Percentiles rank a stretch among this genome's conserved stretches.
Evolutionary conservation across 2,888 invertebrate genomes (phyloP).

Genomic region (Arge pagana): DNA sequence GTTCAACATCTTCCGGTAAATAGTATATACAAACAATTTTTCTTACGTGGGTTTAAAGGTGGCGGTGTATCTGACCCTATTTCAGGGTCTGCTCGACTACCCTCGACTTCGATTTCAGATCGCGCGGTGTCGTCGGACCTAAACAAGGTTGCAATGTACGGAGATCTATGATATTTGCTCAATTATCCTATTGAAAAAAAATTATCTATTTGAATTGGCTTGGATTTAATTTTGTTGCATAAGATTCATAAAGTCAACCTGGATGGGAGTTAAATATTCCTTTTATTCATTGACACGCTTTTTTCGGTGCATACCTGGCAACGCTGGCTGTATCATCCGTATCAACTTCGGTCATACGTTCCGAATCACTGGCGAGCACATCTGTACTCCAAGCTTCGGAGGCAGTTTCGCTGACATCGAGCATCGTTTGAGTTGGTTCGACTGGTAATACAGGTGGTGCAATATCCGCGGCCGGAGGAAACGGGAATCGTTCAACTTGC

Average conservation of each 20-base stretch:
- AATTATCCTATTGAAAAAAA: conserved; percentile 54
- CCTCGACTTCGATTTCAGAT: conserved; percentile 61
- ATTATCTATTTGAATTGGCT: too few species aligned
- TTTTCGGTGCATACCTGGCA: conserved; percentile 59
- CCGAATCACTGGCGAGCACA: conserved; percentile 90
- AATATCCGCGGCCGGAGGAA: conserved; percentile 45
- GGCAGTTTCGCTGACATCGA: conserved; percentile 88
- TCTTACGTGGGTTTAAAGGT: conserved; percentile 45
- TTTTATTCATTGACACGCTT: too few species aligned
- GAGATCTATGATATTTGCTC: too few species aligned
- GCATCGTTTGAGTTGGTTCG: conserved; percentile 56
- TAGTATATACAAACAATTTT: conserved; percentile 18
- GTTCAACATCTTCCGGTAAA: conserved; percentile 15
- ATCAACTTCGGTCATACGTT: conserved; percentile 85
- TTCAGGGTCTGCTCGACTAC: conserved; percentile 57
- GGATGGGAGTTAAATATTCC: too few species aligned
- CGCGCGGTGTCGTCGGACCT: conserved; percentile 78
- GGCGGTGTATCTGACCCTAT: conserved; percentile 57
- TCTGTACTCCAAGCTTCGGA: conserved; percentile 99
- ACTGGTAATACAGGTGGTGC: conserved; percentile 56
- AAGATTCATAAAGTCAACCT: too few species aligned
- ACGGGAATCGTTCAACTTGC: conserved; percentile 66
- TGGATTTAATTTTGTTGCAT: too few species aligned
- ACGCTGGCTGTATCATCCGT: conserved; percentile 71
- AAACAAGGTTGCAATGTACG: too few species aligned